Conservation (phyloP, 2,113 vertebrate species). For the Cheilinus undulatus region DNA sequence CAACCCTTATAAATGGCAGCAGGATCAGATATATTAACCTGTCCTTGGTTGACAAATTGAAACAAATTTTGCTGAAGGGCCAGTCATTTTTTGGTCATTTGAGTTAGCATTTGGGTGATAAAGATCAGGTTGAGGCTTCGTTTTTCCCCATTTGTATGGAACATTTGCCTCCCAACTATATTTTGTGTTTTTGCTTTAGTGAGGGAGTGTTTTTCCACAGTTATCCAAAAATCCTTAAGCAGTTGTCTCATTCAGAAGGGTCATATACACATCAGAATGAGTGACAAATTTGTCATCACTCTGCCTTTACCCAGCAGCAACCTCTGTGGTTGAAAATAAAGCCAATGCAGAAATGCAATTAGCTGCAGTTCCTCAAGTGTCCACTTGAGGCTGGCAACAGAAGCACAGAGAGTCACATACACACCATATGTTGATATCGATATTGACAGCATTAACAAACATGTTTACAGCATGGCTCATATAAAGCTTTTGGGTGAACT, state of each 20-base stretch:
- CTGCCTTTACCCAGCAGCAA: conserved; percentile 3
- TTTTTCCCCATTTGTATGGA: neutral
- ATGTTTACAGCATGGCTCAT: no score
- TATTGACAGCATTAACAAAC: no score
- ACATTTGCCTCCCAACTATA: neutral
- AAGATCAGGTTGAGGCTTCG: neutral
- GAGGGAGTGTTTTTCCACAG: no score
- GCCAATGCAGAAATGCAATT: no score
- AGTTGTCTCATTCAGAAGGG: conserved; percentile 33
- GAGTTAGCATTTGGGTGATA: neutral
- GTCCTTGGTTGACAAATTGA: conserved; percentile 35
- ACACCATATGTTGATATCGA: no score
- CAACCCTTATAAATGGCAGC: conserved; percentile 22
- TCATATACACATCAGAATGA: conserved; percentile 19
- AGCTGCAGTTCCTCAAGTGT: no score
- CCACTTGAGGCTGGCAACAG: no score
- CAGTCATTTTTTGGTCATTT: conserved; percentile 24
- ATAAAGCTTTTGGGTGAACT: no score
- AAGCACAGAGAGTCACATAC: no score
- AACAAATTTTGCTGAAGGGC: conserved; percentile 32
- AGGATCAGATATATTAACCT: conserved; percentile 15
- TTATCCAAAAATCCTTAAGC: conserved; percentile 7
- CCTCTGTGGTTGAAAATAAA: no score
- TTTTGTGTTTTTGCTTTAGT: no score
- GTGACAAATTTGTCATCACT: conserved; percentile 19